A percentile compares a stretch with the other conserved stretches of the same genome.
These are phyloP conservation scores for Drosophila pseudoananassae DNA, from an alignment of 1,140 invertebrate genomes.

Conservation along the genomic window DNA sequence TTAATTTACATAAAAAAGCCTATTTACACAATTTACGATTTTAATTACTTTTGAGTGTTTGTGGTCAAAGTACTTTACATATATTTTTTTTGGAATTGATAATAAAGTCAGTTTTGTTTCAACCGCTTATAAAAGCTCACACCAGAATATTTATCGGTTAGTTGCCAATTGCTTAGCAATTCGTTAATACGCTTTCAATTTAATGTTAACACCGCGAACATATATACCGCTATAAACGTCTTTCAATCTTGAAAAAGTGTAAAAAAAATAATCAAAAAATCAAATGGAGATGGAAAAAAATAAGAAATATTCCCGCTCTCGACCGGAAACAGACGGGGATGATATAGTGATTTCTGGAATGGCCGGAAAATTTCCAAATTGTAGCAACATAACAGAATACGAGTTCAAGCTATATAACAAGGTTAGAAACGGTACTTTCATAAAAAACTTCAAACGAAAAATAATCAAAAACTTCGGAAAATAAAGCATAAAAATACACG, in stretches of 20 bases:
- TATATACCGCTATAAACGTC: background rate
- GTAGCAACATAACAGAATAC: slow-evolving; percentile 91
- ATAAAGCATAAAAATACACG: background rate
- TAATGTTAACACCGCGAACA: slow-evolving; percentile 13
- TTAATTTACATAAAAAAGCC: slow-evolving; percentile 25
- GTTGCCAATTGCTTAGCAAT: slow-evolving; percentile 70
- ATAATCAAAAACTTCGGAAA: background rate
- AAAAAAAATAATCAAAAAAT: background rate
- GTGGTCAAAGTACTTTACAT: slow-evolving; percentile 69
- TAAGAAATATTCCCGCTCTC: slow-evolving; percentile 70
- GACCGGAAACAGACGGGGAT: slow-evolving; percentile 86
- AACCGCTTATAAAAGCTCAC: slow-evolving; percentile 65
- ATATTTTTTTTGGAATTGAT: slow-evolving; percentile 63
- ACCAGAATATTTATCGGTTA: slow-evolving; percentile 29
- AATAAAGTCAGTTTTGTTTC: slow-evolving; percentile 23
- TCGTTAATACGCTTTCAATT: slow-evolving; percentile 37
- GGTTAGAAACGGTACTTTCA: slow-evolving; percentile 74
- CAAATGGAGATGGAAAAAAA: slow-evolving; percentile 45
- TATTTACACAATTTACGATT: slow-evolving; percentile 64
- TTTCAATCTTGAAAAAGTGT: slow-evolving; percentile 9
- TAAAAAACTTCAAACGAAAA: too few relatives aligned
- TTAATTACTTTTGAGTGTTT: slow-evolving; percentile 60
- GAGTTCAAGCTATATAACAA: slow-evolving; percentile 92
- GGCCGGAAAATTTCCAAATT: slow-evolving; percentile 94
- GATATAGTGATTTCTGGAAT: slow-evolving; percentile 92